Evolutionary conservation across 1,140 invertebrate genomes (phyloP).

Genomic region (Zaprionus ghesquierei): DNA sequence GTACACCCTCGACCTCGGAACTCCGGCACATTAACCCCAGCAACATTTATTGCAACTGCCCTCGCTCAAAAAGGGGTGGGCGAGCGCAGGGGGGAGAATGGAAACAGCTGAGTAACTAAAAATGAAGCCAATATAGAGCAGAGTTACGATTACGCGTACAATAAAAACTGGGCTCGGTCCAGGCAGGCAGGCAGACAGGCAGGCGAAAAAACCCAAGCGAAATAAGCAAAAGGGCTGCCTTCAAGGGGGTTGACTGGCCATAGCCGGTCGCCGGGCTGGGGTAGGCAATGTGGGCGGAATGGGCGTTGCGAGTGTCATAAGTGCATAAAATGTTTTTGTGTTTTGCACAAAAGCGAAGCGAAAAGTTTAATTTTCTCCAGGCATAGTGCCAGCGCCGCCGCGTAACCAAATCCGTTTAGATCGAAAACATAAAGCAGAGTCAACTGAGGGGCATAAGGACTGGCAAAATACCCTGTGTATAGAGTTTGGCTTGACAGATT

Average conservation of each 20-base stretch:
- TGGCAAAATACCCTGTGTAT: constrained; percentile 10
- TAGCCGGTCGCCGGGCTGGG: not conserved
- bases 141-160: constrained; percentile 45
- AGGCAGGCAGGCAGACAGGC: constrained; percentile 29
- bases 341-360: constrained; percentile 65
- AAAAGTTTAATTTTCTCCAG: constrained; percentile 78
- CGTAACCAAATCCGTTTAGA: constrained; percentile 80
- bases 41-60: constrained; percentile 58
- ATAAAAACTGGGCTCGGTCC: constrained; percentile 75
- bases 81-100: constrained; percentile 5
- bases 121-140: constrained; percentile 76
- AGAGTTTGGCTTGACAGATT: not conserved
- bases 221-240: constrained; percentile 45
- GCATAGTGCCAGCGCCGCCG: constrained; percentile 42
- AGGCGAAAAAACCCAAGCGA: not conserved
- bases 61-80: constrained; percentile 6
- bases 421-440: constrained; percentile 37
- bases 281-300: not conserved
- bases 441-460: not conserved
- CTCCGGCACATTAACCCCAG: constrained; percentile 57
- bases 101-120: constrained; percentile 77
- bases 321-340: constrained; percentile 77
- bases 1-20: not conserved
- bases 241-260: constrained; percentile 32
- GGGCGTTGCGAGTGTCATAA: constrained; percentile 64